Percentiles rank a stretch among this genome's conserved stretches.
Evolutionary conservation across 2,888 invertebrate species (phyloP).

Genomic region (Drosophila atripex): DNA sequence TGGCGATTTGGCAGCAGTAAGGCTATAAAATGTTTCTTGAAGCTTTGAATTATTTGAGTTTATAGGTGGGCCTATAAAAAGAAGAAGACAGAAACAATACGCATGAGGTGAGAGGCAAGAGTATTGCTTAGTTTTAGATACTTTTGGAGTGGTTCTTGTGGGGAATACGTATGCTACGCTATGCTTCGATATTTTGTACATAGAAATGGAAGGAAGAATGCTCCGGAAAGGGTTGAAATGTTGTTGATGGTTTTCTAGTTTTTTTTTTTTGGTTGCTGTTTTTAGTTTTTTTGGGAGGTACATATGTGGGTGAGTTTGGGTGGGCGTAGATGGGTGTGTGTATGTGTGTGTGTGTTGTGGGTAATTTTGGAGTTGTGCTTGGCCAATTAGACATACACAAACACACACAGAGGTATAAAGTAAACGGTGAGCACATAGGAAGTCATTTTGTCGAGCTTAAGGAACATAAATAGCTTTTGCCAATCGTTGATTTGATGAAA

Average conservation of each 20-base stretch:
- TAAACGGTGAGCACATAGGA: slow-evolving; percentile 35
- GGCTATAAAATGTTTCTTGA: slow-evolving; percentile 56
- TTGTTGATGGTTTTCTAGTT: slow-evolving; percentile 22
- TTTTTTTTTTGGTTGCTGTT: neutral
- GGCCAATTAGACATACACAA: slow-evolving; percentile 50
- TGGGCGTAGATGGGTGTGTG: slow-evolving; percentile 14
- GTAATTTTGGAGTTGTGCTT: slow-evolving; percentile 39
- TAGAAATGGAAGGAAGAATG: slow-evolving; percentile 1
- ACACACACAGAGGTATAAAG: slow-evolving; percentile 49
- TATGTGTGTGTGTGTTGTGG: slow-evolving; percentile 15
- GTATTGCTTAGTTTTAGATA: slow-evolving; percentile 21
- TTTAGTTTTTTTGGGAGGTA: slow-evolving; percentile 7
- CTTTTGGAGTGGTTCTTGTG: slow-evolving; percentile 17
- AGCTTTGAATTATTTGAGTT: slow-evolving; percentile 61
- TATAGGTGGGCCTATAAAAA: slow-evolving; percentile 60
- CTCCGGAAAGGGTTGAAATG: slow-evolving; percentile 26
- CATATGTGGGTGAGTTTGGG: slow-evolving; percentile 12
- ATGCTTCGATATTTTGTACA: slow-evolving; percentile 7
- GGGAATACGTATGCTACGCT: neutral
- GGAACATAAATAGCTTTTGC: slow-evolving; percentile 52
- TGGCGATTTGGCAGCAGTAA: slow-evolving; percentile 59
- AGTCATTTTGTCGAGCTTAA: slow-evolving; percentile 43
- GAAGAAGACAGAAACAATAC: slow-evolving; percentile 56
- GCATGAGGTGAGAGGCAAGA: slow-evolving; percentile 52
- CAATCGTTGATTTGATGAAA: slow-evolving; percentile 39